Evolutionary conservation across 2,113 vertebrate genomes (phyloP), one percentile per base, ranked within the genome.

Genomic region (Porphyrio hochstetteri): DNA sequence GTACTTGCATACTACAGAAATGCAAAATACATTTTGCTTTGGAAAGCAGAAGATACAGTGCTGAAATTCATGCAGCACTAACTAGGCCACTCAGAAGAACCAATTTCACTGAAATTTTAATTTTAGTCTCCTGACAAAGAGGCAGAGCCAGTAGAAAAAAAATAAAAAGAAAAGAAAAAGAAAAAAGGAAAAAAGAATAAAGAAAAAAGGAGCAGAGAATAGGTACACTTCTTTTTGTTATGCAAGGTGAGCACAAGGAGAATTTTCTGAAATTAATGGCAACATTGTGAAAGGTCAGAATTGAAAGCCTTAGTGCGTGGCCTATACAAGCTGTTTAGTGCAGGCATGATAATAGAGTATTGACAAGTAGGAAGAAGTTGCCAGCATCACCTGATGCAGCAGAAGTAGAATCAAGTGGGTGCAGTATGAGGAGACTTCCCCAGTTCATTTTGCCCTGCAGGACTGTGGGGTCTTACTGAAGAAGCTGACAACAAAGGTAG

Each of bases 351-450:
- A 44, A 36, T 52, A 65, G 33, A 31, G 24, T 50, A 44, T 31
- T 1, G 4, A 44, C 33, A 55, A 2, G 28, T 38, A 23, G 0
- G 1, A 10, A 46, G 75, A 68, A 80, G 35, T 74, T 0, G 1
- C 16, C 42, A 46, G 19, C 31, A 29, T 20, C 35, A 57, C 16
- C 31, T 11, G 19, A 44, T 72, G 46, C 33, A n/a, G 25, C 35
- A 63, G 38, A 31, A 44, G 52, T 40, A 69, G 31, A n/a, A 10
- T 44, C 0, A 1, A 33, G 12, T 11, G 36, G 23, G 44, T 24
- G 52, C 23, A 44, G 16, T 38, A 74, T 25, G 13, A 52, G 33
- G 61, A 81, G 38, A 72, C 20, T 68, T 53, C 46, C 14, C 12
- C 55, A 15, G 10, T 23, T 38, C 40, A 29, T 13, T 6, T n/a